Evolutionary conservation across 2,113 vertebrate species (phyloP), one percentile per base, ranked within the genome.

Genomic region (Chelonoidis abingdonii): DNA sequence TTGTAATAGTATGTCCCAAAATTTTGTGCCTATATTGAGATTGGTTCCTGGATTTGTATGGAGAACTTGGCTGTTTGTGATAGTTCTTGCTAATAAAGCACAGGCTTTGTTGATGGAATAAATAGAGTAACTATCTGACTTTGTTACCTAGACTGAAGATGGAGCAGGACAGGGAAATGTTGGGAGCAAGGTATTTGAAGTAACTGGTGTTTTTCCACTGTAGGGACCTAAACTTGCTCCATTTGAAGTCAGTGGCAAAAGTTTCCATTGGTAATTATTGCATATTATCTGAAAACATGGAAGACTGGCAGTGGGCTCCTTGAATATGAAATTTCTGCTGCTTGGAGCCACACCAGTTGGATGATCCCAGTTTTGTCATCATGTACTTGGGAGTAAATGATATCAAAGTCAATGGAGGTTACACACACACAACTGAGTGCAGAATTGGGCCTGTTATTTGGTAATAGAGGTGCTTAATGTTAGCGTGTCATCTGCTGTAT

Each of bases 231-330:
- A 83, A 49, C 49, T 22, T 29, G 65, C 69, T 83, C 89, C 89
- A 19, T 22, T 88, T 91, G 92, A 92, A 96, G 93, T 75, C 89
- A 79, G 80, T 93, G 92, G 92, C 89, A 87, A 94, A 96, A 81
- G 81, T 97, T 65, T 96, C 97, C 83, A 83, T 96, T 97, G 93
- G 54, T 47, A 89, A 88, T 97, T 0, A 5, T 93, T 97, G 92
- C 0, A 8, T 93, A 96, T 95, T 90, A 83, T 95, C 57, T 95
- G 91, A 86, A 84, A 97, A 89, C 62, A 75, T 95, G 93, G 94
- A 97, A 95, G 94, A 97, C 76, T 94, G 95, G 86, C 80, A 94
- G 87, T 95, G 93, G 87, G 90, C 93, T 88, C 90, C 93, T 96
- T 89, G 95, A 96, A 93, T 44, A 19, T 41, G 83, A 93, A 21